Evolutionary conservation across 2,797 vertebrate species (phyloP), one percentile per base, ranked within the genome.

Genomic region (Myripristis jacobus): DNA sequence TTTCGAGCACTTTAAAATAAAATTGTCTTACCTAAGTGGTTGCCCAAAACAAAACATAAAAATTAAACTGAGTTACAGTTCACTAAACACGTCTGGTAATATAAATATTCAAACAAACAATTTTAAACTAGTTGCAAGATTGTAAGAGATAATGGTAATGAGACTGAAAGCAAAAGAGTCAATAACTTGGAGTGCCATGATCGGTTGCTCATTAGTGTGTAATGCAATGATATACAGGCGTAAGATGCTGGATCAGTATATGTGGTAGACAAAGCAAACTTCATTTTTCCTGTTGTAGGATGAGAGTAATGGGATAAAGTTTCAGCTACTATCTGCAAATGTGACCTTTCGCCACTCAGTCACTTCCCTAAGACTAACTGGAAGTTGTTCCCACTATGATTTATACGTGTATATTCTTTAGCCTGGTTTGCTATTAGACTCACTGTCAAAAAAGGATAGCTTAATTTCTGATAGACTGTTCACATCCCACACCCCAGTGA

Each of bases 391-490:
- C 9, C n/a, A 25, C 16, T 11, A 66, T 65, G 51, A 63, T 38
- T 38, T 55, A 8, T 31, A 64, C 36, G 22, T 60, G 24, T 47
- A 24, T 53, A 51, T 59, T 5, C 43, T 44, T 60, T 66, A 63
- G 57, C 66, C 48, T 19, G 9, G 41, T 70, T 66, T 59, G n/a
- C 38, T 0, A 53, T 76, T 76, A 61, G 34, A 25, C 4, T 24
- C 5, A 31, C n/a, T n/a, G n/a, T n/a, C 22, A 69, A n/a, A 47
- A 65, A 64, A 73, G 47, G 27, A 11, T 50, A 38, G 60, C 48
- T 50, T 62, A 0, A 78, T 84, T 77, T 77, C 24, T 55, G 75
- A 79, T 80, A 69, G 25, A 24, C 55, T 48, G 21, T 54, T 66
- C 15, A 61, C 44, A 80, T 85, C 72, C 13, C 47, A 67, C 54